Conservation (phyloP, 2,797 vertebrate species). For the Netta rufina region DNA sequence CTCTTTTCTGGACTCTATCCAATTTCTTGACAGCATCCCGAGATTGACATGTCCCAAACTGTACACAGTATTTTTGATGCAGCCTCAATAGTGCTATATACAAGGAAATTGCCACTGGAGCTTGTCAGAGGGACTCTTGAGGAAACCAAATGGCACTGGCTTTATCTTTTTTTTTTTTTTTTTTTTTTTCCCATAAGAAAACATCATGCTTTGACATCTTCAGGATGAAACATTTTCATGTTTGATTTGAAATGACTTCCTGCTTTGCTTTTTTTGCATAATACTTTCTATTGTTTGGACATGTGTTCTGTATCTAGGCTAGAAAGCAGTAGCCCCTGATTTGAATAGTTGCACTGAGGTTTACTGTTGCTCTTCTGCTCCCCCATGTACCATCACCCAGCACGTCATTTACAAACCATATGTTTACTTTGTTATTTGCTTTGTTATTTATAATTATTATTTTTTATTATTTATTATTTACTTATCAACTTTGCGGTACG, state of each 20-base stretch:
- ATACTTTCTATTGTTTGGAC: not conserved
- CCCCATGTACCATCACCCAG: not conserved
- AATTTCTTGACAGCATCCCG: slow-evolving; percentile 23
- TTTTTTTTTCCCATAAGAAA: not conserved
- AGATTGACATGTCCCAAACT: slow-evolving; percentile 59
- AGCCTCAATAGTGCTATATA: not conserved
- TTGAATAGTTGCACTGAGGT: not conserved
- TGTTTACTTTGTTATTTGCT: not conserved
- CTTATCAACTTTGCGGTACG: not conserved
- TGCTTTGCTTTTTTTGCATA: not conserved
- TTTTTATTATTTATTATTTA: not conserved
- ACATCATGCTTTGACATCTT: not conserved
- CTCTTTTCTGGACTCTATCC: slow-evolving; percentile 49
- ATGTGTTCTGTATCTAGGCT: not conserved
- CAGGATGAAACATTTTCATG: not conserved
- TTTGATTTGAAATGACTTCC: not conserved
- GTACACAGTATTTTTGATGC: slow-evolving; percentile 15
- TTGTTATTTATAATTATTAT: not conserved
- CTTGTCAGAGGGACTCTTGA: not conserved
- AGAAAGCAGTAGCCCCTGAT: not conserved
- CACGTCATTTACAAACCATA: not conserved
- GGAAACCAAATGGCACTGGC: slow-evolving; percentile 16
- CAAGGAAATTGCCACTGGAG: not conserved
- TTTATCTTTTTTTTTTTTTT: not conserved
- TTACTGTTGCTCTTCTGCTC: not conserved